Base-by-base conservation (phyloP, 2,888 invertebrate genomes). In the Pristionchus mayeri region DNA sequence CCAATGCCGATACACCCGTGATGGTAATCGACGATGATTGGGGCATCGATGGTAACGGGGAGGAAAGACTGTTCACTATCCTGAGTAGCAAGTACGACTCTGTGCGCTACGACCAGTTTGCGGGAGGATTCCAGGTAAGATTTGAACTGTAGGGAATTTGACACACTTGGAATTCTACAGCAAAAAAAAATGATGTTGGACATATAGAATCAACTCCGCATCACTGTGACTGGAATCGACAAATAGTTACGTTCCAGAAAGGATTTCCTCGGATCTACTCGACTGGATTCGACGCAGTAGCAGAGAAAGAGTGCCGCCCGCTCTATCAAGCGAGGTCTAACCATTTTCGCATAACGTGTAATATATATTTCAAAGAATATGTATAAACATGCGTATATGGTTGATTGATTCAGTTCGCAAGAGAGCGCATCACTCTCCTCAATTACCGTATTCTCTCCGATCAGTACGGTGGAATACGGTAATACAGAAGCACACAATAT, bases 401-500 rank as follows among this genome's bases (percentile, higher is more conserved):
- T n/a, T n/a, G n/a, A 0, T 6, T 16, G 34, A 40, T 71, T 7
- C n/a, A 71, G 67, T 6, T 40, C 67, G 0, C 67, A 18, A 40
- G 67, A 71, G n/a, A 71, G 40, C 40, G 6, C 40, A 27, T n/a
- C 40, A 11, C 21, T n/a, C 0, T 4, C 40, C 2, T 18, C 67
- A 0, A 71, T 71, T n/a, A 40, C 67, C 40, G 67, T 71, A 37
- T 71, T 71, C 67, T 71, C 67, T 4, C 67, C 67, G n/a, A 71
- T 71, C 21, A 71, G 40, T n/a, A 71, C 67, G n/a, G 67, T 71
- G 0, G 67, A 71, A 40, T 71, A 71, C 67, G 67, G 67, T 7
- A 34, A 24, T 7, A 40, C 4, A 7, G 67, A 40, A 37, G 24
- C 37, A 3, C 34, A 3, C 13, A 71, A 71, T 9, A 27, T 71